Base-by-base conservation (phyloP, 2,113 vertebrate species). In the Scopus umbretta region DNA sequence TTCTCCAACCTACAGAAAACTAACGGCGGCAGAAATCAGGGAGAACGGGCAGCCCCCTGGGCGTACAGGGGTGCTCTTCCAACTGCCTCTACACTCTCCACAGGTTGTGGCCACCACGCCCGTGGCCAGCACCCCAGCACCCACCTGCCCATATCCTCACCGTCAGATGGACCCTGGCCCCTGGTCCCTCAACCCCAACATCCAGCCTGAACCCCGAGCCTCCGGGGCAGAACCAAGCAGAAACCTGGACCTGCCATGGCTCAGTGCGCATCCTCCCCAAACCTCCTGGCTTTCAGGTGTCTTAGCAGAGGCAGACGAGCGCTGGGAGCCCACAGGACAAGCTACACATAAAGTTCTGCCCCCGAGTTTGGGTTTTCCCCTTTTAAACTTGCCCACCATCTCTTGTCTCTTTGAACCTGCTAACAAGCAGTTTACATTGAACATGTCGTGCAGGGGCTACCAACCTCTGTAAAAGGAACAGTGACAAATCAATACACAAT, bases 101-200 rank as follows among this genome's bases (percentile, higher is more conserved):
- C n/a, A n/a, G n/a, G n/a, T 40, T 23, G 45, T 4, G 3, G 36
- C 27, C 36, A 42, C 23, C 4, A 3, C 5, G 6, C 6, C 30
- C 9, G 15, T 29, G 17, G 49, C 75, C 83, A 61, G 23, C 18
- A n/a, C 21, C 10, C 75, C 83, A 61, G 23, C 18, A n/a, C 21
- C 10, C 20, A 19, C 52, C 67, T 36, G 19, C 53, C 49, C 6
- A 7, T 26, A 29, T 11, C 55, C 5, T 1, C 11, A 61, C 49
- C 8, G 1, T 34, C 1, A 3, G 9, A 7, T 14, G 2, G 3
- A 25, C 13, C 42, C 50, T 3, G 3, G n/a, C 2, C 36, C 3
- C 30, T 25, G 23, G 22, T n/a, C 29, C 29, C 11, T 52, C 5
- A 2, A 5, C 20, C 7, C 38, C 2, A 5, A 21, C 17, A 52